Percentiles rank a stretch among this genome's conserved stretches.
These are phyloP conservation scores for Leptura quadrifasciata DNA, from an alignment of 2,888 invertebrate genomes.

Conservation along the genomic window DNA sequence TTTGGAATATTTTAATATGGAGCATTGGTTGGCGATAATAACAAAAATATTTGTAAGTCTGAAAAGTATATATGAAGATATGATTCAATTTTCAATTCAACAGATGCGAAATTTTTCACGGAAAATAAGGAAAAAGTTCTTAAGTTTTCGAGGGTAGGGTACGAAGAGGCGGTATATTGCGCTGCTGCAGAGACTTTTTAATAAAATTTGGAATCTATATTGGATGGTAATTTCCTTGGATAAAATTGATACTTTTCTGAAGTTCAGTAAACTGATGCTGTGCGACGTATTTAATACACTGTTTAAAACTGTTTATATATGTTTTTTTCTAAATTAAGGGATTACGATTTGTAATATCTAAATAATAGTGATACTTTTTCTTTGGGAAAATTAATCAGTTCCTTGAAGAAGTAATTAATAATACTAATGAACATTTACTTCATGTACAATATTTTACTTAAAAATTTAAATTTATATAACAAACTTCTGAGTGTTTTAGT, in stretches of 20 bases:
- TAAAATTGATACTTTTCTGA: not conserved
- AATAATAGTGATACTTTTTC: too few species aligned
- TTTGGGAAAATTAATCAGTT: too few species aligned
- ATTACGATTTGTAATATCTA: too few species aligned
- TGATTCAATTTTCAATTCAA: conserved; percentile 62
- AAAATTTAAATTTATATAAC: too few species aligned
- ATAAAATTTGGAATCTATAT: conserved; percentile 43
- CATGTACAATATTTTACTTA: too few species aligned
- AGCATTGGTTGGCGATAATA: conserved; percentile 46
- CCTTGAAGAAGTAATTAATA: too few species aligned
- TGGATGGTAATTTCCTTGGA: not conserved
- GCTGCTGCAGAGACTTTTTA: conserved; percentile 54
- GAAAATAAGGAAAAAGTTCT: conserved; percentile 34
- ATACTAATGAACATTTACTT: too few species aligned
- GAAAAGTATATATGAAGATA: conserved; percentile 60
- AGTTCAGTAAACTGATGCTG: too few species aligned
- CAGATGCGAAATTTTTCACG: conserved; percentile 56
- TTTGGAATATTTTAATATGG: conserved; percentile 47
- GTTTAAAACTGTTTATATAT: too few species aligned
- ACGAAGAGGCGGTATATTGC: conserved; percentile 50
- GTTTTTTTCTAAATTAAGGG: too few species aligned
- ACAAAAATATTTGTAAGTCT: conserved; percentile 54
- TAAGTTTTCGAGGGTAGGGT: conserved; percentile 10
- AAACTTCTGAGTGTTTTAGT: too few species aligned
- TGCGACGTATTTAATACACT: too few species aligned